Evolutionary conservation across 2,888 invertebrate genomes (phyloP).

Genomic region (Orgyia antiqua): DNA sequence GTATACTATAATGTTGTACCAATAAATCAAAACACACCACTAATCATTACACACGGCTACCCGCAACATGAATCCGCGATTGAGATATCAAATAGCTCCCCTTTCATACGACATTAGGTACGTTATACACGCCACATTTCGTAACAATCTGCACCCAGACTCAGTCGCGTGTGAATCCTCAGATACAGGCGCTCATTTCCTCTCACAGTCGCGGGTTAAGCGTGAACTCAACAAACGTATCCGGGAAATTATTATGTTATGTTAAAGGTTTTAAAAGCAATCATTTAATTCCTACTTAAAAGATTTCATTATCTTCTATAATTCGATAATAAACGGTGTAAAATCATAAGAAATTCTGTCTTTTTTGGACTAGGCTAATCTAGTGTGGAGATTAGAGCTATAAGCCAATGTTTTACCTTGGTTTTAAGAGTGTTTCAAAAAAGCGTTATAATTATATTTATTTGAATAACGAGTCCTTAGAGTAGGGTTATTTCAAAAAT

Average conservation of each 20-base stretch:
- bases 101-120: conserved; percentile 76
- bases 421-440: no score
- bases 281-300: not conserved
- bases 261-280: no score
- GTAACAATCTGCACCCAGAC: conserved; percentile 68
- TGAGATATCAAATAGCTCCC: conserved; percentile 68
- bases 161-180: conserved; percentile 75
- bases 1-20: conserved; percentile 7
- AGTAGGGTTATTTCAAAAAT: no score
- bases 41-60: conserved; percentile 40
- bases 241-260: conserved; percentile 25
- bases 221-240: conserved; percentile 27
- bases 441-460: no score
- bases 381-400: no score
- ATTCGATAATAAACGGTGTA: no score
- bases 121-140: conserved; percentile 77
- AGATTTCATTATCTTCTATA: not conserved
- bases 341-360: no score
- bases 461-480: no score
- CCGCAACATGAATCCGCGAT: conserved; percentile 51
- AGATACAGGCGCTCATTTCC: conserved; percentile 76
- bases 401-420: no score
- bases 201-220: conserved; percentile 45
- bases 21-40: conserved; percentile 31
- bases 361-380: no score